phyloP scores from a whole-genome alignment of 37 sponge, comb jelly and placozoan species.

The Mnemiopsis leidyi region DNA sequence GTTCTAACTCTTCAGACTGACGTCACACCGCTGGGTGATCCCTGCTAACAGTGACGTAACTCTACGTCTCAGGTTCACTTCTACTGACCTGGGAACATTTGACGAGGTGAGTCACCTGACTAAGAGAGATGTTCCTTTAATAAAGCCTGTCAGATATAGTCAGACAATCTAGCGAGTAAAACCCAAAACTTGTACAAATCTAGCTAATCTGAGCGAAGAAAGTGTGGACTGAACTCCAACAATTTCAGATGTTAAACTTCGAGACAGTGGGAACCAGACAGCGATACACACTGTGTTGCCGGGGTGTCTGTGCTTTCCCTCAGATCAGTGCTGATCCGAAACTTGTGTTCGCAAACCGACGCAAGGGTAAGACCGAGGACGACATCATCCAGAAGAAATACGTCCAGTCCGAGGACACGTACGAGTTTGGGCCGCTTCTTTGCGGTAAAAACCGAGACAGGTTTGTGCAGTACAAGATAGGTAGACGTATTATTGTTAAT shows the following conservation, averaged over 20 bases:
- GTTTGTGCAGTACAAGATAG: slow-evolving; percentile 75
- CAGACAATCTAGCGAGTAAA: too few species aligned
- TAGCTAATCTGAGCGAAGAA: too few species aligned
- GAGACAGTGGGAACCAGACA: slow-evolving; percentile 88
- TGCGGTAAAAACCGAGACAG: slow-evolving; percentile 85
- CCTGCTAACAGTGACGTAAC: slow-evolving; percentile 73
- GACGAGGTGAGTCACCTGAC: slow-evolving; percentile 71
- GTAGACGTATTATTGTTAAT: too few species aligned
- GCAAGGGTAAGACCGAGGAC: slow-evolving; percentile 68
- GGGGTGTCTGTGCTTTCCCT: slow-evolving; percentile 86
- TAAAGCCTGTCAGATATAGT: too few species aligned
- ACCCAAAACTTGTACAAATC: too few species aligned
- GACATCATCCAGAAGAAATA: slow-evolving; percentile 93
- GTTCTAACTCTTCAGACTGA: slow-evolving; percentile 68
- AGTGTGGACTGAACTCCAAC: too few species aligned
- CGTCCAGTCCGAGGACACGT: slow-evolving; percentile 72
- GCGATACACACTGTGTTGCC: slow-evolving; percentile 86
- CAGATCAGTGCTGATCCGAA: slow-evolving; percentile 82
- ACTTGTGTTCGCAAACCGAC: slow-evolving; percentile 83
- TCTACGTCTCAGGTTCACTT: slow-evolving; percentile 77
- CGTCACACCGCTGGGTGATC: slow-evolving; percentile 86
- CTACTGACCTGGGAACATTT: slow-evolving; percentile 81
- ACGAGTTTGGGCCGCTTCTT: slow-evolving; percentile 91
- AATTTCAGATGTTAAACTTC: slow-evolving; percentile 81
- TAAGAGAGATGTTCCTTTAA: too few species aligned